phyloP scores from a whole-genome alignment of 2,797 vertebrate genomes.

The Craterocephalus amniculus region DNA sequence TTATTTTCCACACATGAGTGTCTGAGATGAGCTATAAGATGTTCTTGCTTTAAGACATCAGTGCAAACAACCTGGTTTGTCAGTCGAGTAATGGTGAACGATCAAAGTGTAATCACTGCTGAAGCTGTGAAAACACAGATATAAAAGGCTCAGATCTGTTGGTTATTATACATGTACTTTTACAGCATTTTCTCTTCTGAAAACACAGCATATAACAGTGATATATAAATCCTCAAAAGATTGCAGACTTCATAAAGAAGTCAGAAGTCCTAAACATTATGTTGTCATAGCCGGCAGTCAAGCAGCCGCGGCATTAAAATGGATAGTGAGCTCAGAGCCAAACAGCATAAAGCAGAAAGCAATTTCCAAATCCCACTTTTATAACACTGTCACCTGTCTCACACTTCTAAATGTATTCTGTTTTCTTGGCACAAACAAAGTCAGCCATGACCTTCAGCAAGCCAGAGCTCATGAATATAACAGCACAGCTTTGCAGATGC shows the following conservation, averaged over 20 bases:
- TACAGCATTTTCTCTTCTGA: slow-evolving; percentile 2
- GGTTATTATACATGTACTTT: background rate
- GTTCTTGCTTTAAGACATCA: background rate
- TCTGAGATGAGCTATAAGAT: background rate
- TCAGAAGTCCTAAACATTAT: slow-evolving; percentile 38
- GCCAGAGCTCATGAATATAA: slow-evolving; percentile 53
- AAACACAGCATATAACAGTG: background rate
- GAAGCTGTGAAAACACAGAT: slow-evolving; percentile 31
- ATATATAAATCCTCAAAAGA: slow-evolving; percentile 32
- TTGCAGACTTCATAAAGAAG: slow-evolving; percentile 44
- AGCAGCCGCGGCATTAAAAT: slow-evolving; percentile 53
- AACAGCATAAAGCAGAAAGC: slow-evolving; percentile 57
- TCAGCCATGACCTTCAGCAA: slow-evolving; percentile 62
- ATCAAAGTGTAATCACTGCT: slow-evolving; percentile 15
- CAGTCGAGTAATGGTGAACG: slow-evolving; percentile 25
- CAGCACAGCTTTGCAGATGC: slow-evolving; percentile 35
- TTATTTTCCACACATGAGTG: background rate
- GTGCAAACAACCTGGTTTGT: background rate
- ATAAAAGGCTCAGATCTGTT: slow-evolving; percentile 6
- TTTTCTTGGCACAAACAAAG: slow-evolving; percentile 53
- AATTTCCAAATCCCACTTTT: slow-evolving; percentile 59
- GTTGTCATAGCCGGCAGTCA: slow-evolving; percentile 41
- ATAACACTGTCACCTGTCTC: slow-evolving; percentile 63
- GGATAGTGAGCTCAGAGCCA: slow-evolving; percentile 52
- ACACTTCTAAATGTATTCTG: slow-evolving; percentile 48